Evolutionary conservation across 2,888 invertebrate genomes (phyloP).

Genomic region (Pseudeuparius sepicola): DNA sequence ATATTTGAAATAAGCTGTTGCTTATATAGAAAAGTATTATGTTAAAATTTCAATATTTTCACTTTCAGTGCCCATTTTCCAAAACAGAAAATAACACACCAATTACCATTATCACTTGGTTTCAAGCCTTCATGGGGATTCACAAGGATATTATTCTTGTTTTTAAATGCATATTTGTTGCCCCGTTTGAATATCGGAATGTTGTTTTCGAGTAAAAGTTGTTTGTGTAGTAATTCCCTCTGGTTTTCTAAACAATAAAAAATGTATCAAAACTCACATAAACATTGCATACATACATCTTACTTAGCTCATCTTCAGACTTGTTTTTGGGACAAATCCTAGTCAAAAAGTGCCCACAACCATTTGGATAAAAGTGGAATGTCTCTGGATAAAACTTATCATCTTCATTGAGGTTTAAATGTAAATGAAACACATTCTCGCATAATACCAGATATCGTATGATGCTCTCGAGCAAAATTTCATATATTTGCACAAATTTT

Average conservation of each 20-base stretch:
- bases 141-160: slow-evolving; percentile 46
- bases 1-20: no score
- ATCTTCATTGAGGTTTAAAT: slow-evolving; percentile 15
- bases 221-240: slow-evolving; percentile 59
- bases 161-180: slow-evolving; percentile 51
- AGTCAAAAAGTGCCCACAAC: slow-evolving; percentile 68
- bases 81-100: no score
- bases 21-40: no score
- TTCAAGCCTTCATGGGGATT: slow-evolving; percentile 61
- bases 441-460: slow-evolving; percentile 58
- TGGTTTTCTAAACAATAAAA: slow-evolving; percentile 45
- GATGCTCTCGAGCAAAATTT: slow-evolving; percentile 63
- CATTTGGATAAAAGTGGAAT: slow-evolving; percentile 63
- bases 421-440: slow-evolving; percentile 34
- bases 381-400: slow-evolving; percentile 45
- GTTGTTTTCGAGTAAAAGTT: slow-evolving; percentile 55
- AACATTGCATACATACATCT: slow-evolving; percentile 28
- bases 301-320: slow-evolving; percentile 59
- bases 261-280: slow-evolving; percentile 4
- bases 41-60: no score
- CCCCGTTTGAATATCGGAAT: slow-evolving; percentile 67
- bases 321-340: slow-evolving; percentile 57
- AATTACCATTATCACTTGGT: slow-evolving; percentile 32
- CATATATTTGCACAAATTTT: slow-evolving; percentile 55
- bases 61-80: no score